Percentiles rank a stretch among this genome's conserved stretches.
Evolutionary conservation across 2,888 invertebrate species (phyloP).

Genomic region (Hyles lineata): DNA sequence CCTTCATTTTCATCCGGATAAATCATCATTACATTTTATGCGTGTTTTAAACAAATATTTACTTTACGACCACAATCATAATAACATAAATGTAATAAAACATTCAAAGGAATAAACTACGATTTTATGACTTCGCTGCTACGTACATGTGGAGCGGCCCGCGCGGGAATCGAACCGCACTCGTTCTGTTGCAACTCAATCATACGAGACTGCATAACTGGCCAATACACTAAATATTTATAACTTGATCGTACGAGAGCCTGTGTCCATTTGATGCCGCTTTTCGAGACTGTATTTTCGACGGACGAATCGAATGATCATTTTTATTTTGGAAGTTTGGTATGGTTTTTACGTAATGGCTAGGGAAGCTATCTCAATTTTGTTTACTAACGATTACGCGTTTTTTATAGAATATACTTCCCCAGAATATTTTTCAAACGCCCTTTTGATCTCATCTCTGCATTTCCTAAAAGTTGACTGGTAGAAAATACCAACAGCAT

Average conservation of each 20-base stretch:
- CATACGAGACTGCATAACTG: slow-evolving; percentile 15
- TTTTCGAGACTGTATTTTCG: background rate
- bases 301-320: background rate
- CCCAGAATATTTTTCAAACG: no score
- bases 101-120: slow-evolving; percentile 3
- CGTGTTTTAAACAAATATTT: background rate
- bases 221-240: slow-evolving; percentile 30
- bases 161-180: slow-evolving; percentile 29
- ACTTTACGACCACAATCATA: background rate
- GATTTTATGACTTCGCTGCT: slow-evolving; percentile 1
- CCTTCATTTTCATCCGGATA: no score
- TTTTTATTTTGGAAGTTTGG: no score
- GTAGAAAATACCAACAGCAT: no score
- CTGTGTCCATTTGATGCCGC: background rate
- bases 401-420: no score
- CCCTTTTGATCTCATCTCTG: no score
- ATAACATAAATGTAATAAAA: slow-evolving; percentile 20
- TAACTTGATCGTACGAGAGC: slow-evolving; percentile 15
- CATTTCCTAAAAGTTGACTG: no score
- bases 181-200: slow-evolving; percentile 28
- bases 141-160: background rate
- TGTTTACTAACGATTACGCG: no score
- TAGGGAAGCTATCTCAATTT: no score
- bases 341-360: no score
- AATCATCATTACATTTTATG: no score